Conservation (phyloP, 2,113 vertebrate genomes). For the Scolopax mira region DNA sequence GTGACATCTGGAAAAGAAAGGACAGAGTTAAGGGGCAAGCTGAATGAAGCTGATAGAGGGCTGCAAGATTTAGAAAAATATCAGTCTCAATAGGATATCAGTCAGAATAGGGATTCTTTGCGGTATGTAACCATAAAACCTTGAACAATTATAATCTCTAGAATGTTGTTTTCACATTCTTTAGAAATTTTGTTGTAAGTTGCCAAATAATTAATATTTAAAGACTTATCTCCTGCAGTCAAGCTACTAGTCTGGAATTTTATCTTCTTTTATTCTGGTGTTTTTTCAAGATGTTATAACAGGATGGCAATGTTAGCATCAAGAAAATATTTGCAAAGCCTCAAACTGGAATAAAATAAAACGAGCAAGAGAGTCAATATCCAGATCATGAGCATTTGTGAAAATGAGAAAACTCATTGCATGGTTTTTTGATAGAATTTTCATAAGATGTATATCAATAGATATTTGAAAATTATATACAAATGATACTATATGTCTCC, state of each 20-base stretch:
- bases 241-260: background rate
- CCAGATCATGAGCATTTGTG: background rate
- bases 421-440: background rate
- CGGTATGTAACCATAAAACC: background rate
- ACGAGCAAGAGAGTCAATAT: background rate
- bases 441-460: background rate
- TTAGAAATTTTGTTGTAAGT: background rate
- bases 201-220: background rate
- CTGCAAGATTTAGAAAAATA: background rate
- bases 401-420: background rate
- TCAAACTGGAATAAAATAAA: background rate
- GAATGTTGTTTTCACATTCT: background rate
- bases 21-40: background rate
- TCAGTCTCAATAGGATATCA: too few relatives aligned
- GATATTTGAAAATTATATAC: background rate
- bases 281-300: background rate
- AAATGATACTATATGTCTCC: background rate
- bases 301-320: background rate
- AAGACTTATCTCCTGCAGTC: background rate
- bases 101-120: background rate
- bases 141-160: background rate
- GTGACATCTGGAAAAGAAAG: background rate
- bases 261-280: background rate
- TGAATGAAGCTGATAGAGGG: background rate
- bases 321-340: background rate